Conservation (phyloP, 2,888 invertebrate genomes). For the Isotomurus palustris region DNA sequence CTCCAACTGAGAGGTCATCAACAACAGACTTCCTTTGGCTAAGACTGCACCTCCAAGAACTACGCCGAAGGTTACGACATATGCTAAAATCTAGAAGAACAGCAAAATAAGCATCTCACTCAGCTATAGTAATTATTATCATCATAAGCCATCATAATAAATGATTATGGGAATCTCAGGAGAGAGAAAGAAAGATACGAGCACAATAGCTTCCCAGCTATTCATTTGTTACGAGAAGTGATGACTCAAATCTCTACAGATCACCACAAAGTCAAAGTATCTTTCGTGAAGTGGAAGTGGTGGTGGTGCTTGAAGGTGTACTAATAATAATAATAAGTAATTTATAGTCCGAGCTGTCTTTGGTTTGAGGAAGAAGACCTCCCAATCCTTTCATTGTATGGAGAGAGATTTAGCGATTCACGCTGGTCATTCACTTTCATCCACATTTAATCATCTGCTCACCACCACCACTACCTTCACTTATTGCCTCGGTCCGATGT, state of each 20-base stretch:
- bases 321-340: neutral
- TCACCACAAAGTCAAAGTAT: no score
- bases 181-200: neutral
- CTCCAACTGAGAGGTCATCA: constrained; percentile 86
- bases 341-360: no score
- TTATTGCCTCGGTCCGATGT: no score
- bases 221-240: no score
- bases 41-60: constrained; percentile 80
- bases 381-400: constrained; percentile 1
- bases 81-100: constrained; percentile 58
- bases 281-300: no score
- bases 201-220: no score
- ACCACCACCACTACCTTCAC: no score
- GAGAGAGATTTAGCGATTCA: no score
- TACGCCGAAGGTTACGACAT: constrained; percentile 75
- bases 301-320: no score
- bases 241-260: no score
- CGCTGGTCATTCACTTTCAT: neutral
- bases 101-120: neutral
- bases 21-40: constrained; percentile 80
- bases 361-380: constrained; percentile 4
- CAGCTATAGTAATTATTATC: neutral
- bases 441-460: no score
- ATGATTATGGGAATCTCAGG: neutral
- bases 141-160: neutral